Evolutionary conservation across 2,797 vertebrate genomes (phyloP), one percentile per base, ranked within the genome.

Genomic region (Phylloscopus collybita): DNA sequence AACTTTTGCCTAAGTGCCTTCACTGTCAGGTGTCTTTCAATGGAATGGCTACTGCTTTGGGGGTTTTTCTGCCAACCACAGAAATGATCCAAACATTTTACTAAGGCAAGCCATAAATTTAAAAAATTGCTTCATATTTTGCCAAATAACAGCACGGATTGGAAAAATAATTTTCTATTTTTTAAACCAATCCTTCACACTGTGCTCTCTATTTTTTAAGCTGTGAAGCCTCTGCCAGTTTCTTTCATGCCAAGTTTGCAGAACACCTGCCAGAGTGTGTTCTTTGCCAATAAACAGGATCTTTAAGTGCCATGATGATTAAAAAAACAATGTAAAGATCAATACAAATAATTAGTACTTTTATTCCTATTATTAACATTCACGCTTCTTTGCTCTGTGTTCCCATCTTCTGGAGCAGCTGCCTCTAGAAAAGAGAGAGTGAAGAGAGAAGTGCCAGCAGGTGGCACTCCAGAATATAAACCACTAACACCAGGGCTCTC

Each of bases 381-480:
- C 65, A 51, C 2, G 15, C 6, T 42, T 42, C 15, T 87, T 56
- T 32, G 42, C 13, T 47, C 25, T 36, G 21, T 66, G 27, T 25
- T 79, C 29, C 79, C 32, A 59, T n/a, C 25, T 72, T 80, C 79
- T 47, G 25, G 56, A 88, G 32, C 13, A 93, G 60, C 20, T 75
- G 30, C 51, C 44, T 75, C 76, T 8, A 65, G 76, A 71, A 70
- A 56, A 65, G 23, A 62, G 29, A 3, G 2, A 16, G 30, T 0
- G 0, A 64, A 84, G 36, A 76, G n/a, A 49, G 51, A 62, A 50
- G 29, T 60, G 66, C 91, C 95, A 96, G 88, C 69, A 96, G 95
- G 78, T 95, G 94, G 95, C 95, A 93, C 85, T 84, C 91, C 91
- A 84, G 44, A 96, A 95, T 67, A 70, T 0, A 38, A 75, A 88